Evolutionary conservation across 2,113 vertebrate genomes (phyloP).

Genomic region (Protomyctophum bolini): DNA sequence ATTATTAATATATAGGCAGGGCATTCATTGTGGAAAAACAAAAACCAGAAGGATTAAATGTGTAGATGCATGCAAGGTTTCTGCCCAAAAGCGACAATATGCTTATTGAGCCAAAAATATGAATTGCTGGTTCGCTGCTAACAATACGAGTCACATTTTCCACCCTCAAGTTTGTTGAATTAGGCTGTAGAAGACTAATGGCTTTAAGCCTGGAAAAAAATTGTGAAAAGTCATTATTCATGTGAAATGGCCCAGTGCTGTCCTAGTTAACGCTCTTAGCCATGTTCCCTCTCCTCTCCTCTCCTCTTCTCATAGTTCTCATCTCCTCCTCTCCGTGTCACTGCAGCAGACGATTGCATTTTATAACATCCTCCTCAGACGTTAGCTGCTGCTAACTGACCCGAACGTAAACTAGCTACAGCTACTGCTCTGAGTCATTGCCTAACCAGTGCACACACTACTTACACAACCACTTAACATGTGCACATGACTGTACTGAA

Average conservation of each 20-base stretch:
- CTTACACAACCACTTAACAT: slow-evolving; percentile 62
- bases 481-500: slow-evolving; percentile 40
- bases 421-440: slow-evolving; percentile 69
- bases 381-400: slow-evolving; percentile 76
- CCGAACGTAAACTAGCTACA: slow-evolving; percentile 75
- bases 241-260: slow-evolving; percentile 69
- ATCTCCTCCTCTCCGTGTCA: slow-evolving; percentile 30
- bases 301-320: neutral
- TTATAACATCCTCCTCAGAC: slow-evolving; percentile 72
- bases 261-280: slow-evolving; percentile 65
- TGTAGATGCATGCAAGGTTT: too few relatives aligned
- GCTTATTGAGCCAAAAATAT: slow-evolving; percentile 49
- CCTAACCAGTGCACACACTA: slow-evolving; percentile 60
- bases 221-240: slow-evolving; percentile 69
- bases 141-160: slow-evolving; percentile 52
- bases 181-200: slow-evolving; percentile 50
- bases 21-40: too few relatives aligned
- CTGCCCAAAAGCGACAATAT: neutral
- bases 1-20: too few relatives aligned
- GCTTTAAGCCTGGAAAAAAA: slow-evolving; percentile 50
- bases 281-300: slow-evolving; percentile 6
- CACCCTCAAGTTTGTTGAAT: slow-evolving; percentile 51
- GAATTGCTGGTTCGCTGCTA: slow-evolving; percentile 30
- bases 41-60: too few relatives aligned
- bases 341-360: slow-evolving; percentile 54